These are phyloP conservation scores for Epinephelus cyanopodus DNA, from an alignment of 2,113 vertebrate species.

Conservation along the genomic window DNA sequence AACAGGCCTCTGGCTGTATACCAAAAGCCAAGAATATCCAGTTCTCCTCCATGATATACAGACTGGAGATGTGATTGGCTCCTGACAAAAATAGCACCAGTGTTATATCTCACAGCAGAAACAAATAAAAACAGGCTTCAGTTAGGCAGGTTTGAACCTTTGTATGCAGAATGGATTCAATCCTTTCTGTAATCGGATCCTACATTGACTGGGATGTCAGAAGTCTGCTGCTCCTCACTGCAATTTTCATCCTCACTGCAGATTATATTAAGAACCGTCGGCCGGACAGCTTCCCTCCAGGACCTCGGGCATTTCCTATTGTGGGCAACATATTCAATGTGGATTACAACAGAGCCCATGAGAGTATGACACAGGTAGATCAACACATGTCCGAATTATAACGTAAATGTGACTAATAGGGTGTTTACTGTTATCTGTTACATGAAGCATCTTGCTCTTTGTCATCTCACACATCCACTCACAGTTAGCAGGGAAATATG, in stretches of 20 bases:
- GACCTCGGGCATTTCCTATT: conserved; percentile 59
- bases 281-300: conserved; percentile 54
- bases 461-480: neutral
- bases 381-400: neutral
- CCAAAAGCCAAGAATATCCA: too few relatives aligned
- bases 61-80: too few relatives aligned
- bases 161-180: conserved; percentile 37
- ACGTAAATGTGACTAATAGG: neutral
- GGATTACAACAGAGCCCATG: conserved; percentile 33
- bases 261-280: conserved; percentile 47
- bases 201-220: conserved; percentile 50
- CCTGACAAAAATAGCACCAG: too few relatives aligned
- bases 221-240: conserved; percentile 80
- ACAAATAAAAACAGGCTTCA: too few relatives aligned
- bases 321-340: conserved; percentile 60
- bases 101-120: too few relatives aligned
- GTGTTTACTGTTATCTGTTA: neutral
- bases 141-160: neutral
- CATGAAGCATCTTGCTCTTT: neutral
- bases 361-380: conserved; percentile 55
- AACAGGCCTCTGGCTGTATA: accelerated
- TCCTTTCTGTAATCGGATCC: conserved; percentile 2
- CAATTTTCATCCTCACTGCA: conserved; percentile 57
- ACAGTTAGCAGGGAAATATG: conserved; percentile 60
- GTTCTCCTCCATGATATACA: too few relatives aligned